phyloP scores from a whole-genome alignment of 2,113 vertebrate species.

The Oncorhynchus mykiss region DNA sequence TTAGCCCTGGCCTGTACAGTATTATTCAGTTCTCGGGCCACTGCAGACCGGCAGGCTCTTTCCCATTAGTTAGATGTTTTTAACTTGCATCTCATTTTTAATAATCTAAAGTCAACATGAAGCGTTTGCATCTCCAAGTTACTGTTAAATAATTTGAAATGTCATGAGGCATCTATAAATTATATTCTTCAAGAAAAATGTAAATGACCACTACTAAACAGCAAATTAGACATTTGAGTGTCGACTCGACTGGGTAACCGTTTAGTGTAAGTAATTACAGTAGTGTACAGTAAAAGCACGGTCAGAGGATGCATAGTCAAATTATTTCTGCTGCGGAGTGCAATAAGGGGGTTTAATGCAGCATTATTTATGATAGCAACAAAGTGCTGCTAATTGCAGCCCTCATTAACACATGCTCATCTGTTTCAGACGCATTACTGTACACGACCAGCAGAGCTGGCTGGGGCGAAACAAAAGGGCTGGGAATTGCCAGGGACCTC shows the following conservation, averaged over 20 bases:
- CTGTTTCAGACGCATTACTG: conserved; percentile 1
- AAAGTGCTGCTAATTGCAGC: not conserved
- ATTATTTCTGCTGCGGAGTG: not conserved
- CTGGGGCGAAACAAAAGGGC: no score
- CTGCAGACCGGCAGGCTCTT: not conserved
- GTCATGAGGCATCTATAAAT: no score
- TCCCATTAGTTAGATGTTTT: no score
- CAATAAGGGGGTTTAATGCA: not conserved
- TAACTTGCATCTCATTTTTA: no score
- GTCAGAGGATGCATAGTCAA: not conserved
- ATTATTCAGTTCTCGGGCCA: not conserved
- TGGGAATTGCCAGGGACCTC: no score
- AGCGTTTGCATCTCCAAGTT: no score
- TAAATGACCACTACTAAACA: not conserved
- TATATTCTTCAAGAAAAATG: not conserved
- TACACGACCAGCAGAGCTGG: not conserved
- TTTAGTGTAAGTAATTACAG: not conserved
- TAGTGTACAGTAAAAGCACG: not conserved
- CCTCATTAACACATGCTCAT: conserved; percentile 16
- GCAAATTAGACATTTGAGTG: no score
- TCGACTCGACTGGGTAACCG: not conserved
- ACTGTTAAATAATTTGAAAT: no score
- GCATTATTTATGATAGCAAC: conserved; percentile 16
- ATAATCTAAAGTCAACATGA: no score
- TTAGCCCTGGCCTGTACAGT: conserved; percentile 2